phyloP scores from a whole-genome alignment of 1,140 invertebrate species.

The Zaprionus capensis region DNA sequence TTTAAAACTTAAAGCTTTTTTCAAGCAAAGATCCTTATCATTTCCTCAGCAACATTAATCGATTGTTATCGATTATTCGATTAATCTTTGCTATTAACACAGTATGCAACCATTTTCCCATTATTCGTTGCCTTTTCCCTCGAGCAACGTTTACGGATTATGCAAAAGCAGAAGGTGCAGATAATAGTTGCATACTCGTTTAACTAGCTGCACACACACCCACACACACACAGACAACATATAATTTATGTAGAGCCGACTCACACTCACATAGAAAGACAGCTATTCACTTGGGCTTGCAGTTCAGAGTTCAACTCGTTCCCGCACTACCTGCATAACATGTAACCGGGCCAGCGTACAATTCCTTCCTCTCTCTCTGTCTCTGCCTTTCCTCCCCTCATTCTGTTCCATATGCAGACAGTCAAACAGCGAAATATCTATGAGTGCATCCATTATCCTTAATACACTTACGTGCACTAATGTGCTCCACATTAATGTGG shows the following conservation, averaged over 20 bases:
- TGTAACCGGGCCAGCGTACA: slow-evolving; percentile 40
- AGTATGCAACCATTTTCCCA: slow-evolving; percentile 2
- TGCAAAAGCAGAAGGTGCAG: slow-evolving; percentile 11
- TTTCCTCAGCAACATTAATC: neutral
- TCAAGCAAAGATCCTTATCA: neutral
- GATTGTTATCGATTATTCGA: slow-evolving; percentile 18
- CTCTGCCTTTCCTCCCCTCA: neutral
- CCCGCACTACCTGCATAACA: slow-evolving; percentile 29
- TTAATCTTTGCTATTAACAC: slow-evolving; percentile 23
- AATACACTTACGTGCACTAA: slow-evolving; percentile 82
- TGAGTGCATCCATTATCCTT: slow-evolving; percentile 82
- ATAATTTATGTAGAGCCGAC: slow-evolving; percentile 28
- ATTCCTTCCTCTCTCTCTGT: slow-evolving; percentile 16
- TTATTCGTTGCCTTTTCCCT: slow-evolving; percentile 2
- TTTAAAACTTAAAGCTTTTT: no score
- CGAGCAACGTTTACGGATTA: slow-evolving; percentile 13
- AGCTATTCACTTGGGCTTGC: slow-evolving; percentile 12
- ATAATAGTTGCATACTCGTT: slow-evolving; percentile 31
- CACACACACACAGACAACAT: slow-evolving; percentile 14
- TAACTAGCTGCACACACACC: slow-evolving; percentile 15
- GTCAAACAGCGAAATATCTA: slow-evolving; percentile 69
- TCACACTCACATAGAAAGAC: slow-evolving; percentile 10
- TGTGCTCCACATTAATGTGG: slow-evolving; percentile 79
- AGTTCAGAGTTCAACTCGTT: slow-evolving; percentile 7
- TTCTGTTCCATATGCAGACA: slow-evolving; percentile 42